Conservation (phyloP, 2,888 invertebrate genomes). For the Drosophila borborema region DNA sequence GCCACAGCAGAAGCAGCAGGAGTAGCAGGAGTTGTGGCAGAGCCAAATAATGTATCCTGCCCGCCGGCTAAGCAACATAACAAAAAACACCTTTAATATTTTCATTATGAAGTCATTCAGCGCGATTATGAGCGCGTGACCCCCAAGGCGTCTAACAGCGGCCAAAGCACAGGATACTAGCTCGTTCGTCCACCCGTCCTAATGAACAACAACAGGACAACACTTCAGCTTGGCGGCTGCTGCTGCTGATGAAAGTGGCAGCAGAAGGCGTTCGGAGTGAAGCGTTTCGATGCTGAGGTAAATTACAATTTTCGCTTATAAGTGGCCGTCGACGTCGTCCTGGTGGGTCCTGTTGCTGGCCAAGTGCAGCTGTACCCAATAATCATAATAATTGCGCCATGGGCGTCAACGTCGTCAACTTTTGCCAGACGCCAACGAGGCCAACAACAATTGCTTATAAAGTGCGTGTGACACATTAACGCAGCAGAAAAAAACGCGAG, state of each 20-base stretch:
- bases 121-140: constrained; percentile 81
- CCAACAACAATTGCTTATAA: constrained; percentile 79
- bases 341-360: constrained; percentile 46
- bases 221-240: constrained; percentile 52
- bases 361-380: constrained; percentile 80
- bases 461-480: constrained; percentile 84
- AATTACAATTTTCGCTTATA: constrained; percentile 80
- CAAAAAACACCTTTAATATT: constrained; percentile 84
- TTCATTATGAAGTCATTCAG: constrained; percentile 83
- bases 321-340: constrained; percentile 61
- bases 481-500: constrained; percentile 27
- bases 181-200: constrained; percentile 31
- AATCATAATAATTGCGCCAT: constrained; percentile 80
- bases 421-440: constrained; percentile 71
- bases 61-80: constrained; percentile 64
- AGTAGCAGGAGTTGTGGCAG: constrained; percentile 17
- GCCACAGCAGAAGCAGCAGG: background rate
- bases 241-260: constrained; percentile 52
- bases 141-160: constrained; percentile 73
- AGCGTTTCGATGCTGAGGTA: constrained; percentile 59
- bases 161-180: constrained; percentile 47
- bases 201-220: constrained; percentile 66
- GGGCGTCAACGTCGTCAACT: constrained; percentile 77
- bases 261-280: constrained; percentile 20
- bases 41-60: constrained; percentile 65